These are phyloP conservation scores for Metallyticus violacea DNA, from an alignment of 2,888 invertebrate genomes.

Conservation along the genomic window DNA sequence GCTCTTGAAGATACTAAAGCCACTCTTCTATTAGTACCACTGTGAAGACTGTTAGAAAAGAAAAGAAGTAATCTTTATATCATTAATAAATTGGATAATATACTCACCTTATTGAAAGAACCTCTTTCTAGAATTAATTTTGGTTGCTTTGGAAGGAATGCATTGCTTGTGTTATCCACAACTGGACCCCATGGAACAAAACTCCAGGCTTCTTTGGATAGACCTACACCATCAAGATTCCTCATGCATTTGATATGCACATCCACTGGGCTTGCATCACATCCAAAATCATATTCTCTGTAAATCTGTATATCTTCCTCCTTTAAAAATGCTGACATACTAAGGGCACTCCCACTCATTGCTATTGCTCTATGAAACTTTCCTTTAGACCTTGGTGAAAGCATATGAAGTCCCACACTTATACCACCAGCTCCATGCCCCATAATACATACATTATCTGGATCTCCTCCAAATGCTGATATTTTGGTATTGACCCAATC, in stretches of 20 bases:
- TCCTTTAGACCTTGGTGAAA: constrained; percentile 52
- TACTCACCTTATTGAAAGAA: constrained; percentile 28
- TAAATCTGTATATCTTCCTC: not conserved
- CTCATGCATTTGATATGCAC: constrained; percentile 62
- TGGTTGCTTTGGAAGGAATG: constrained; percentile 67
- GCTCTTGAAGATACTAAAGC: no score
- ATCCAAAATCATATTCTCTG: not conserved
- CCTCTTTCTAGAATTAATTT: constrained; percentile 33
- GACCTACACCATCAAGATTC: constrained; percentile 55
- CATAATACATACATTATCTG: constrained; percentile 70
- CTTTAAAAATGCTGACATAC: constrained; percentile 38
- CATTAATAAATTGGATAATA: no score
- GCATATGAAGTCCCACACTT: constrained; percentile 73
- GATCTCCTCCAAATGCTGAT: constrained; percentile 69
- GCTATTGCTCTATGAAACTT: constrained; percentile 72
- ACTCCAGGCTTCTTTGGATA: constrained; percentile 53
- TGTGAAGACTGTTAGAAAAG: no score
- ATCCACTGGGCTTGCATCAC: not conserved
- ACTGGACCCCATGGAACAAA: constrained; percentile 70
- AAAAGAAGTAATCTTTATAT: no score
- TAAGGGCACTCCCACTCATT: constrained; percentile 74
- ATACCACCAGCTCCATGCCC: constrained; percentile 79
- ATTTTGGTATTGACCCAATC: constrained; percentile 77
- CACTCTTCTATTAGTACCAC: no score
- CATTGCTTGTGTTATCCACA: constrained; percentile 67